Evolutionary conservation across 2,113 vertebrate genomes (phyloP).

Genomic region (Etheostoma cragini): DNA sequence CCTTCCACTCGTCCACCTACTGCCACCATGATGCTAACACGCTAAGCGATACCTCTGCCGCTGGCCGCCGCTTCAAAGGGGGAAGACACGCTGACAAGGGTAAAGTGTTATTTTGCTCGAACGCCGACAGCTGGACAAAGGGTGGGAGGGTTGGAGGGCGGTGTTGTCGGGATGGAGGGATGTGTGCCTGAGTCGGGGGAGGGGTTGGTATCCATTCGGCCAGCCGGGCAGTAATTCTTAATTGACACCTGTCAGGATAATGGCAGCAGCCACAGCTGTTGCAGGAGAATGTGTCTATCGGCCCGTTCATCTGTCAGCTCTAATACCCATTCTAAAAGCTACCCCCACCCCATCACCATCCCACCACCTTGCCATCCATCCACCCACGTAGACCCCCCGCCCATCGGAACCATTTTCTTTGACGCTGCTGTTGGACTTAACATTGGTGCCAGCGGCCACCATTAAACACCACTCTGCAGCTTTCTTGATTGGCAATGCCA

Average conservation of each 20-base stretch:
- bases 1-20: not conserved
- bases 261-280: conserved; percentile 92
- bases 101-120: conserved; percentile 98
- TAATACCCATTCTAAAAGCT: conserved; percentile 96
- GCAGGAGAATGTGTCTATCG: conserved; percentile 91
- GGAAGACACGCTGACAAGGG: conserved; percentile 94
- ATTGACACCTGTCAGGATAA: conserved; percentile 99
- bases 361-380: conserved; percentile 31
- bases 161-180: conserved; percentile 38
- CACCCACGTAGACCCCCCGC: conserved; percentile 66
- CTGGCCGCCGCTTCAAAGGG: conserved; percentile 49
- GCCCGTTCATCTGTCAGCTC: conserved; percentile 99
- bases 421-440: conserved; percentile 44
- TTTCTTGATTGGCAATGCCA: not conserved
- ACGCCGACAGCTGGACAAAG: conserved; percentile 87
- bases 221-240: conserved; percentile 99
- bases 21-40: conserved; percentile 27
- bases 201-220: conserved; percentile 47
- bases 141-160: conserved; percentile 19
- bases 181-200: conserved; percentile 40
- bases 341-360: conserved; percentile 68
- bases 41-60: conserved; percentile 33
- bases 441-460: conserved; percentile 6
- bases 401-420: conserved; percentile 17
- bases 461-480: not conserved